phyloP scores from a whole-genome alignment of 2,113 vertebrate genomes.

The Dipodomys merriami region DNA sequence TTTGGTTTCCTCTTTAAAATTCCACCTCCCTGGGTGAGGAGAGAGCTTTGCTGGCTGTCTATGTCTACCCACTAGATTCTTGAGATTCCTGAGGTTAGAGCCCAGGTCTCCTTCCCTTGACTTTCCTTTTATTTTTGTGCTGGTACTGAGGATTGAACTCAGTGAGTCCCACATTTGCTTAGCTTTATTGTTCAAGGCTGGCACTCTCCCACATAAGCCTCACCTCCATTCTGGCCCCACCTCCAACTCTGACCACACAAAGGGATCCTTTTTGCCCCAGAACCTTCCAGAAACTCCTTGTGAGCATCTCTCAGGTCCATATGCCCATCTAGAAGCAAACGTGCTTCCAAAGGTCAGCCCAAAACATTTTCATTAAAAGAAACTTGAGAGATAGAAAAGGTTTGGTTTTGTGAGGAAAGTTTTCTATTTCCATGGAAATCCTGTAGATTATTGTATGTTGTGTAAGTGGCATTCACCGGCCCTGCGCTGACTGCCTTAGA shows the following conservation, averaged over 20 bases:
- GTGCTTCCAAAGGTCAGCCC: background rate
- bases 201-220: too few species aligned
- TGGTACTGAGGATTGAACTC: too few species aligned
- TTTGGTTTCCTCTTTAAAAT: background rate
- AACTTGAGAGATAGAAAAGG: slow-evolving; percentile 19
- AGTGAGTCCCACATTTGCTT: too few species aligned
- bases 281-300: background rate
- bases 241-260: background rate
- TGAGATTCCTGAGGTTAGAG: background rate
- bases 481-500: background rate
- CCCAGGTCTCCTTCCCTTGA: background rate
- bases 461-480: background rate
- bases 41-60: background rate
- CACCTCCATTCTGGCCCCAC: too few species aligned
- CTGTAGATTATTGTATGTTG: slow-evolving; percentile 29
- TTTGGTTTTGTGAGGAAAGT: slow-evolving; percentile 25
- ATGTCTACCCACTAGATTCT: background rate
- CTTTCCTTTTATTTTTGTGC: too few species aligned
- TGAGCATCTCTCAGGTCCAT: background rate
- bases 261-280: background rate
- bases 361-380: slow-evolving; percentile 33
- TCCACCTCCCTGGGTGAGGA: background rate
- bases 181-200: too few species aligned
- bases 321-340: background rate
- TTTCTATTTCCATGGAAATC: slow-evolving; percentile 61